Evolutionary conservation across 2,888 invertebrate species (phyloP), one percentile per base, ranked within the genome.

Genomic region (Cheilosia grossa): DNA sequence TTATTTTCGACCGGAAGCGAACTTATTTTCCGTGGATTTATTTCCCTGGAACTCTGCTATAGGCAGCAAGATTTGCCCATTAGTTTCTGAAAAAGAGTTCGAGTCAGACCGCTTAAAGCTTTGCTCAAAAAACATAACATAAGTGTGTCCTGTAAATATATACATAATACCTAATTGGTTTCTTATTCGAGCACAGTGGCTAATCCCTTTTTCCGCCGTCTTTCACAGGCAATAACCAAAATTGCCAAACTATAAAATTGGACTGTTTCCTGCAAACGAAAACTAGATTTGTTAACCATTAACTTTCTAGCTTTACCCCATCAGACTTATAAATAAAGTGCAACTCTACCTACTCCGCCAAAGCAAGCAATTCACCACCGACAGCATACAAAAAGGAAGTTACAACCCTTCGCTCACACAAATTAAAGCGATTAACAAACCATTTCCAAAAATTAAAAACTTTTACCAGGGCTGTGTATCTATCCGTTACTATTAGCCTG

Each of bases 361-460:
- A 56, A 7, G n/a, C 6, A 30, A 42, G 67, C 21, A 59, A 66
- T 58, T 53, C 44, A 58, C 37, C 59, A 42, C 15, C 42, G 42
- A 69, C 61, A 78, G 72, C 74, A 67, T 64, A 73, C n/a, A 56
- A 58, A 66, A 37, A 44, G 37, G 27, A 67, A 73, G 42, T 66
- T 63, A 37, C 42, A 78, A 73, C 78, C 78, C 67, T 58, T 64
- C 47, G 66, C 59, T 82, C 49, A 61, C 49, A 53, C 56, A 83
- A 79, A 79, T 83, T 82, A 69, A 73, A 78, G 73, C 56, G 67
- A 82, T 82, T 79, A 83, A 73, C 51, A 64, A 83, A 73, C 69
- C 82, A 79, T 79, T 83, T 83, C 67, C 73, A 79, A 79, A 83
- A 79, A 83, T 83, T 83, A 79, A 82, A 82, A 82, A 78, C 82